These are phyloP conservation scores for Symphodus melops DNA, from an alignment of 2,113 vertebrate genomes.

Conservation along the genomic window DNA sequence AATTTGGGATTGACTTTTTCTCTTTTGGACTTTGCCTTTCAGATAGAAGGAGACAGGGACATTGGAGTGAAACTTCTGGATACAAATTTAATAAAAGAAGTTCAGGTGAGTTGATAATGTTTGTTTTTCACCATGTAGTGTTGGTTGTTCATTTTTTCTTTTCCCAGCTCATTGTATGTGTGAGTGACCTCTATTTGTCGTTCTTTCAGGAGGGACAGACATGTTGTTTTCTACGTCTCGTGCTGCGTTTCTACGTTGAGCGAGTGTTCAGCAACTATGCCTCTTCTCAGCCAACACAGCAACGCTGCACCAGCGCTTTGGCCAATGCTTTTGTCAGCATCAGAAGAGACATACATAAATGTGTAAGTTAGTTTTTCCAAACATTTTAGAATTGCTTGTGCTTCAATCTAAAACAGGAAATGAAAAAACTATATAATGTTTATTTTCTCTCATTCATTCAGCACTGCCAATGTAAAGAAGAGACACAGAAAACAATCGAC, in stretches of 20 bases:
- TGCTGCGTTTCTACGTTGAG: constrained; percentile 91
- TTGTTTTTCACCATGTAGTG: background rate
- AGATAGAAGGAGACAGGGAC: constrained; percentile 74
- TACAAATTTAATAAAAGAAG: constrained; percentile 50
- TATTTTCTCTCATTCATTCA: constrained; percentile 27
- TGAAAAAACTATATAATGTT: background rate
- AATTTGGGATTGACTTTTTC: background rate
- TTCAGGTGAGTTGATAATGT: constrained; percentile 70
- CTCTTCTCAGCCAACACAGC: constrained; percentile 63
- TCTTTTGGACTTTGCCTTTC: constrained; percentile 2
- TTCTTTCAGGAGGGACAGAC: constrained; percentile 81
- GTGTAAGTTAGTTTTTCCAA: constrained; percentile 81
- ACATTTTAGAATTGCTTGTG: background rate
- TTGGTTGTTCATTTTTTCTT: background rate
- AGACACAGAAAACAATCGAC: constrained; percentile 67
- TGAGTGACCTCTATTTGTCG: background rate
- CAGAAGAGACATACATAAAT: constrained; percentile 82
- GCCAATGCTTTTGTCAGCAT: constrained; percentile 88
- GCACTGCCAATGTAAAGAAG: constrained; percentile 79
- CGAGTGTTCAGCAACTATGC: constrained; percentile 88
- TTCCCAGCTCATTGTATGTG: background rate
- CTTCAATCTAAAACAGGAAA: background rate
- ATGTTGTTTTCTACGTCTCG: constrained; percentile 87
- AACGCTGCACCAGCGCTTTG: constrained; percentile 81
- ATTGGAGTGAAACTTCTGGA: constrained; percentile 73